Conservation (phyloP, 2,113 vertebrate species). For the Mionectes macconnelli region DNA sequence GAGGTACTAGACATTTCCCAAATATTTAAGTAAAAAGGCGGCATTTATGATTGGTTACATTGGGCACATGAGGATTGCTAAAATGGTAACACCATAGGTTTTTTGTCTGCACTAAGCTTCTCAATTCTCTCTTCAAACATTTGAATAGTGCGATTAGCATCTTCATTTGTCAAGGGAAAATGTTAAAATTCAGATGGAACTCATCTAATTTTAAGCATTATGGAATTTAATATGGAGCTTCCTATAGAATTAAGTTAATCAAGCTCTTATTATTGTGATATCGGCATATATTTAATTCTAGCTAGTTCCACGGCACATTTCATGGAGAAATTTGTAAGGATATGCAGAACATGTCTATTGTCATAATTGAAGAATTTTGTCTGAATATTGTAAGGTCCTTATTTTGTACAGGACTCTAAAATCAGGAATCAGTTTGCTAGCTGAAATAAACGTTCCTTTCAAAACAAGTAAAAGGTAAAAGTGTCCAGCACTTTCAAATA, state of each 20-base stretch:
- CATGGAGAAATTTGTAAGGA: neutral
- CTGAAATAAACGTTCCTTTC: neutral
- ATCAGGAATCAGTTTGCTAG: neutral
- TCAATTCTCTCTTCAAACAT: slow-evolving; percentile 38
- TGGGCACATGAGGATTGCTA: slow-evolving; percentile 2
- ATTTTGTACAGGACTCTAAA: neutral
- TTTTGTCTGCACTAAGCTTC: slow-evolving; percentile 24
- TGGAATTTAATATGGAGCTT: slow-evolving; percentile 39
- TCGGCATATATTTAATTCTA: slow-evolving; percentile 26
- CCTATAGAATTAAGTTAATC: slow-evolving; percentile 54
- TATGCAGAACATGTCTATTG: neutral
- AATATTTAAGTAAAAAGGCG: slow-evolving; percentile 23
- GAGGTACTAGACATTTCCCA: neutral
- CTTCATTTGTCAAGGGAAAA: slow-evolving; percentile 51
- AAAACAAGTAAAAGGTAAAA: neutral
- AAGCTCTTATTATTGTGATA: slow-evolving; percentile 45
- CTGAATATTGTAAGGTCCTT: neutral
- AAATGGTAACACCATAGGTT: slow-evolving; percentile 25
- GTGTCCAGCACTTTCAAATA: neutral
- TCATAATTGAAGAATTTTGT: neutral
- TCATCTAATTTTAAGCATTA: slow-evolving; percentile 43
- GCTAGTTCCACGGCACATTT: neutral
- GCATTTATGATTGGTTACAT: neutral
- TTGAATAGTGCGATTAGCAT: slow-evolving; percentile 54
- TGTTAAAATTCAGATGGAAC: slow-evolving; percentile 40